phyloP scores from a whole-genome alignment of 2,113 vertebrate genomes.

The Aramus guarauna region DNA sequence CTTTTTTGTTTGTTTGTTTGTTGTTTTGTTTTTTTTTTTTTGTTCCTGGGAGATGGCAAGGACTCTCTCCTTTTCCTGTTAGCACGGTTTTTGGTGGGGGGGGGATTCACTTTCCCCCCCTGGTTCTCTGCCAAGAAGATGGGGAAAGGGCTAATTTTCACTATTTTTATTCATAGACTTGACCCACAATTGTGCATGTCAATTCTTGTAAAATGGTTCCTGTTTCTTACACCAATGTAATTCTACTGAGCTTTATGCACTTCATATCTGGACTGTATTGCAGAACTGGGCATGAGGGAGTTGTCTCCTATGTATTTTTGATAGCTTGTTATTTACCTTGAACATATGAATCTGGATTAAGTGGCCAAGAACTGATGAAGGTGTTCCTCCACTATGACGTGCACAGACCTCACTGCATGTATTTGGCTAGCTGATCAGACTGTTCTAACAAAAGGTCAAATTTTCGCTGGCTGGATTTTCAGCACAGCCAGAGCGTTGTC shows the following conservation, averaged over 20 bases:
- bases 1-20: too few relatives aligned
- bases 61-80: neutral
- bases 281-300: neutral
- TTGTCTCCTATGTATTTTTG: neutral
- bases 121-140: neutral
- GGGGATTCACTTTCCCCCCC: neutral
- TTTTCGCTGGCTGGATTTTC: neutral
- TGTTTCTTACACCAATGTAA: accelerated
- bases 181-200: neutral
- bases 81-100: accelerated
- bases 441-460: neutral
- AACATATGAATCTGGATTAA: neutral
- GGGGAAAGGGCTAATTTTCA: neutral
- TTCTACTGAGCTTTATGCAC: neutral
- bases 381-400: neutral
- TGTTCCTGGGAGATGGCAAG: neutral
- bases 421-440: neutral
- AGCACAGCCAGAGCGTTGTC: neutral
- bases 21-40: too few relatives aligned
- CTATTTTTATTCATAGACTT: neutral
- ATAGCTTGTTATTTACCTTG: neutral
- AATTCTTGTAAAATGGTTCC: neutral
- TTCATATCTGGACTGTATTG: neutral
- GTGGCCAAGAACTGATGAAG: neutral
- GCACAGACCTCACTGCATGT: neutral